Conservation (phyloP, 2,888 invertebrate species). For the Diaphora mendica region DNA sequence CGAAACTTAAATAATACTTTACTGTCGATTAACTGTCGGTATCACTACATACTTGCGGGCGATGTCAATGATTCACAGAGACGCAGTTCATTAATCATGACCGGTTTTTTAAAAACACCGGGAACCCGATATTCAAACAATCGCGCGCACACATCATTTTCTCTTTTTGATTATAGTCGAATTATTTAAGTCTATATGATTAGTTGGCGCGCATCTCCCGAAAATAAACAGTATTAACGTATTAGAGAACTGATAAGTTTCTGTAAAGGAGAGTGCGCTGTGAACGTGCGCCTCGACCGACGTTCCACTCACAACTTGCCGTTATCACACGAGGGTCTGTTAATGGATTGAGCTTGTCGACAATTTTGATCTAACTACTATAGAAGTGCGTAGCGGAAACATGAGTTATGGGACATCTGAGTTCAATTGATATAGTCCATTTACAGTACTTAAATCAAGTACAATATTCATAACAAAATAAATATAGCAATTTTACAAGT, state of each 20-base stretch:
- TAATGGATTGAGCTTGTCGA: constrained; percentile 80
- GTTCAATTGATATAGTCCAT: constrained; percentile 41
- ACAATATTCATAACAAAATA: background rate
- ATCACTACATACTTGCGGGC: constrained; percentile 66
- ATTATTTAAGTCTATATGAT: constrained; percentile 29
- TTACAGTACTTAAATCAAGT: background rate
- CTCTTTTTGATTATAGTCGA: constrained; percentile 27
- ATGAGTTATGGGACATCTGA: constrained; percentile 68
- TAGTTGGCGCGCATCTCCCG: constrained; percentile 20
- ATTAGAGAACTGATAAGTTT: constrained; percentile 46
- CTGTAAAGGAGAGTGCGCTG: constrained; percentile 50
- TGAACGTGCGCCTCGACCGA: constrained; percentile 63
- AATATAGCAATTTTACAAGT: background rate
- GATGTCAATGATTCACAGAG: constrained; percentile 70
- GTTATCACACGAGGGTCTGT: constrained; percentile 77
- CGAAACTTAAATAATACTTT: constrained; percentile 39
- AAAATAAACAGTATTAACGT: constrained; percentile 19
- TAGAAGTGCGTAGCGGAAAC: constrained; percentile 78
- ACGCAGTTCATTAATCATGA: constrained; percentile 61
- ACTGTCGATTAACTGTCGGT: constrained; percentile 57
- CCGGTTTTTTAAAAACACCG: constrained; percentile 59
- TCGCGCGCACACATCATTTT: constrained; percentile 40
- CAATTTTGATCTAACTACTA: constrained; percentile 78
- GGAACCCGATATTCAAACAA: constrained; percentile 55
- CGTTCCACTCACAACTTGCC: constrained; percentile 68